Conservation (phyloP, 2,888 invertebrate genomes). For the Cephus runcator region DNA sequence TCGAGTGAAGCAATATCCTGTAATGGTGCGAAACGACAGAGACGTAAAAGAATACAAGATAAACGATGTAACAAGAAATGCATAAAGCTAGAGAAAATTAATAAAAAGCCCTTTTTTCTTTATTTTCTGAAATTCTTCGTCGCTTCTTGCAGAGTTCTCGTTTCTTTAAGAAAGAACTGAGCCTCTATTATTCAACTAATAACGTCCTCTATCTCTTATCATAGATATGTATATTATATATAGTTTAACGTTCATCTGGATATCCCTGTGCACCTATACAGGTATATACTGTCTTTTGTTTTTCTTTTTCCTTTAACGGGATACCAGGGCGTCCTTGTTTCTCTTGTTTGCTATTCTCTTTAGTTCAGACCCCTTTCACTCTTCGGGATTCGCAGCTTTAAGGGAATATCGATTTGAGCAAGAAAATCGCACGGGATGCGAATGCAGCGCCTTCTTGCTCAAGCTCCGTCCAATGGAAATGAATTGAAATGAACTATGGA, state of each 20-base stretch:
- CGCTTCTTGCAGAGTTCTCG: neutral
- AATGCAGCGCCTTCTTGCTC: constrained; percentile 31
- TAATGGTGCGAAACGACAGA: neutral
- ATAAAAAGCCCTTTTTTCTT: neutral
- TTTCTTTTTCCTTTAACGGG: neutral
- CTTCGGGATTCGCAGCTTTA: constrained; percentile 18
- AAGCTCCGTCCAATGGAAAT: constrained; percentile 37
- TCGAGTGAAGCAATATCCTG: neutral
- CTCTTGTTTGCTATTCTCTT: neutral
- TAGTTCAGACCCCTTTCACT: neutral
- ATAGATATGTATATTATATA: no score
- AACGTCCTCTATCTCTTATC: neutral
- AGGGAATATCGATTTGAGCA: constrained; percentile 42
- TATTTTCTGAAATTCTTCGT: neutral
- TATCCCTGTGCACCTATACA: neutral
- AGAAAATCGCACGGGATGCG: constrained; percentile 28
- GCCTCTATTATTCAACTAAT: neutral
- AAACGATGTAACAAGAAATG: neutral
- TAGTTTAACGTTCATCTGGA: neutral
- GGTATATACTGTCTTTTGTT: neutral
- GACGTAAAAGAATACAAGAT: neutral
- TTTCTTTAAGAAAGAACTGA: neutral
- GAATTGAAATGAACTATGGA: constrained; percentile 13
- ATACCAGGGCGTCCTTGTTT: neutral
- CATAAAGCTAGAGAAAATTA: neutral